Evolutionary conservation across 1,140 invertebrate species (phyloP).

Genomic region (Ceratoteleas bidentatus): DNA sequence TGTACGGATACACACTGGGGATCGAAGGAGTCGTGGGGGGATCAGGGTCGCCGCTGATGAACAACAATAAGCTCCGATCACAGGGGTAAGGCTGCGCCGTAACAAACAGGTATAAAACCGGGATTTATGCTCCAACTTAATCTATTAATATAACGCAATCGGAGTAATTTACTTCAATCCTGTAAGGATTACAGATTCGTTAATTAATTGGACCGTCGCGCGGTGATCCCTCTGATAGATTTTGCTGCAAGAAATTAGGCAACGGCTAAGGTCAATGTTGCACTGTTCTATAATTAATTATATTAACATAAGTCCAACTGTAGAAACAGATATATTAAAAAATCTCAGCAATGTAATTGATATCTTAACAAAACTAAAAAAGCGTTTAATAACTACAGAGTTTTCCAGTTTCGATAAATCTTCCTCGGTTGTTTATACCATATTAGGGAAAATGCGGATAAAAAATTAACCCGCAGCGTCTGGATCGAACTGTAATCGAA

Average conservation of each 20-base stretch:
- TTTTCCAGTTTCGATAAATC: too few species aligned
- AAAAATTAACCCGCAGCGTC: too few species aligned
- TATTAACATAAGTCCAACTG: too few species aligned
- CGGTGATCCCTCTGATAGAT: not conserved
- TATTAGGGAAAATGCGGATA: too few species aligned
- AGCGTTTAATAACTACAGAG: too few species aligned
- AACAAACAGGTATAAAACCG: conserved; percentile 56
- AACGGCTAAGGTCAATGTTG: too few species aligned
- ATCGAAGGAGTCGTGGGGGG: conserved; percentile 71
- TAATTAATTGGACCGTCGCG: conserved; percentile 25
- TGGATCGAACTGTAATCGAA: too few species aligned
- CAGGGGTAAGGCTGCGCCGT: conserved; percentile 34
- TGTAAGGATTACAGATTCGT: conserved; percentile 19
- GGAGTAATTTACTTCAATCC: conserved; percentile 16
- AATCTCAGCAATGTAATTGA: too few species aligned
- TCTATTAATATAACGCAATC: conserved; percentile 21
- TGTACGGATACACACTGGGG: conserved; percentile 49
- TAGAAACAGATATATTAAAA: too few species aligned
- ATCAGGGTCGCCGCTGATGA: conserved; percentile 73
- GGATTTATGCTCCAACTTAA: conserved; percentile 33
- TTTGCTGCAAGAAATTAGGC: not conserved
- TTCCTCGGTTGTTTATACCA: too few species aligned
- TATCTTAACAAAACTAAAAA: too few species aligned
- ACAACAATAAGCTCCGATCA: conserved; percentile 70
- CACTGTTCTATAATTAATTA: too few species aligned